Conservation (phyloP, 1,140 invertebrate species). For the Acromyrmex echinatior region DNA sequence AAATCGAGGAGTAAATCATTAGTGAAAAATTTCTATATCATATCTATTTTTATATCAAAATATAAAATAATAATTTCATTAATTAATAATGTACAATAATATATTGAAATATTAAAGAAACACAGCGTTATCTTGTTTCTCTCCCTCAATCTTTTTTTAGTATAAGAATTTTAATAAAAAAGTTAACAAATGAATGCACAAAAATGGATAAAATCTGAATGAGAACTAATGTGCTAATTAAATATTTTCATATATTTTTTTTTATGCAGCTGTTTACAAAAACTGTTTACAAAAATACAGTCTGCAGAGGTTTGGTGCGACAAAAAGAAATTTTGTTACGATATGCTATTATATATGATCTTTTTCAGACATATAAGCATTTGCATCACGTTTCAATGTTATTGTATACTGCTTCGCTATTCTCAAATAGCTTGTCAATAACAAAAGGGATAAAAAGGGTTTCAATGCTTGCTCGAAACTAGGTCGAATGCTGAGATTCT, state of each 20-base stretch:
- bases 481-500: not conserved
- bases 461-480: not conserved
- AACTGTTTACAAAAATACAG: not conserved
- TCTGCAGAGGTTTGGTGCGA: not conserved
- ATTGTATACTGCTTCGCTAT: not conserved
- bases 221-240: not conserved
- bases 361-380: conserved; percentile 1
- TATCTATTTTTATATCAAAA: not conserved
- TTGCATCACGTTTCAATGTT: conserved; percentile 25
- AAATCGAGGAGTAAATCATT: not conserved
- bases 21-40: not conserved
- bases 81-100: not conserved
- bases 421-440: not conserved
- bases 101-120: conserved; percentile 6
- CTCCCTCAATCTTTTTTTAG: not conserved
- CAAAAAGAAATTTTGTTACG: not conserved
- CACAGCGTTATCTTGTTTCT: not conserved
- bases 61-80: not conserved
- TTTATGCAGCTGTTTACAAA: not conserved
- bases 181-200: not conserved
- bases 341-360: not conserved
- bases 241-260: not conserved
- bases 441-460: not conserved
- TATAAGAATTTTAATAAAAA: not conserved
- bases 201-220: not conserved